Conservation (phyloP, 2,888 invertebrate species). For the Andrena marginata region DNA sequence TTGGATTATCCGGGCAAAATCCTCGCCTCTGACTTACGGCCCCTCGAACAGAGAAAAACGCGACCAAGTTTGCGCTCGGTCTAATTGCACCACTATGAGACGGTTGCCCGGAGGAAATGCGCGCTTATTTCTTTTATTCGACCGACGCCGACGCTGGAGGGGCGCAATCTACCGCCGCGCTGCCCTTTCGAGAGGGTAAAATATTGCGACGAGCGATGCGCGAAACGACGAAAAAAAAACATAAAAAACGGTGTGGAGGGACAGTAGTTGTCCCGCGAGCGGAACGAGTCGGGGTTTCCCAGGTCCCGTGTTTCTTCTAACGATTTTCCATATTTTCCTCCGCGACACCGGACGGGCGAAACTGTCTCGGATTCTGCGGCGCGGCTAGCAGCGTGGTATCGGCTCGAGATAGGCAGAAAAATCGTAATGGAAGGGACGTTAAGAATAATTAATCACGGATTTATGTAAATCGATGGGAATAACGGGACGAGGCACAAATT, state of each 20-base stretch:
- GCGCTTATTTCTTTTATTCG: conserved; percentile 72
- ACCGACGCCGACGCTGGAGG: conserved; percentile 20
- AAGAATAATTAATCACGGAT: conserved; percentile 13
- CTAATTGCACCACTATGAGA: background rate
- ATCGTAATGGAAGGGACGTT: background rate
- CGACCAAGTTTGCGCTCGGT: background rate
- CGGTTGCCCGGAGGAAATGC: conserved; percentile 9
- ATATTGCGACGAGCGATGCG: conserved; percentile 65
- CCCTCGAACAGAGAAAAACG: conserved; percentile 26
- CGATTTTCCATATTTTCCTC: conserved; percentile 72
- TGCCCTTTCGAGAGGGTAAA: conserved; percentile 55
- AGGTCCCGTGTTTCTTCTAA: conserved; percentile 67
- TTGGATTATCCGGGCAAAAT: conserved; percentile 3
- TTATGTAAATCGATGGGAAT: conserved; percentile 19
- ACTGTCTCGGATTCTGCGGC: conserved; percentile 20
- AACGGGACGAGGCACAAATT: conserved; percentile 28
- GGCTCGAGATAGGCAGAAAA: background rate
- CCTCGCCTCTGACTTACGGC: background rate
- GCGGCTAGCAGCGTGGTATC: background rate
- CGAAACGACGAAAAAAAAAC: conserved; percentile 61
- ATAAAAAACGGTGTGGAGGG: conserved; percentile 23
- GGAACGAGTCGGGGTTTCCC: conserved; percentile 31
- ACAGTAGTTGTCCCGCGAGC: conserved; percentile 59
- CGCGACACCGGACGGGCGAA: conserved; percentile 27
- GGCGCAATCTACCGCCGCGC: conserved; percentile 48